Base-by-base conservation (phyloP, 2,113 vertebrate species). In the Sturnus vulgaris region DNA sequence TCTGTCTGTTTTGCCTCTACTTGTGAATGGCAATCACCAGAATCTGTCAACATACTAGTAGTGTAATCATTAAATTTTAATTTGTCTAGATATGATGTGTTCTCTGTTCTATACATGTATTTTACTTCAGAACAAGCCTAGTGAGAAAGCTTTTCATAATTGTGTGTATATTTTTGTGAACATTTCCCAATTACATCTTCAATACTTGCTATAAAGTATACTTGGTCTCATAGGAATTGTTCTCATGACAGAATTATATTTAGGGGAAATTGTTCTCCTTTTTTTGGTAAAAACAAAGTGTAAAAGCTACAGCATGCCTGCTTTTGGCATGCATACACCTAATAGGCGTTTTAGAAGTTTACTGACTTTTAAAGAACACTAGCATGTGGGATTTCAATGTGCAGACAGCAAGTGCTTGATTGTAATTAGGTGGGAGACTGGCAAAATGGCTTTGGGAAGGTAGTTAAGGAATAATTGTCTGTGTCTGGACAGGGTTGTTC, bases 401-500 rank as follows among this genome's bases (percentile, higher is more conserved):
- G 52, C 66, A 92, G 89, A 80, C 42, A 72, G 37, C 7, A 59
- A 82, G 16, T 37, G 4, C 42, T 64, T 83, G 52, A 59, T 59
- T 75, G 56, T 85, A 96, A 90, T 92, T 95, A 88, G 55, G 42
- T 90, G 81, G 70, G 77, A 97, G 91, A 73, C 92, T 93, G 81
- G 86, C 72, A 89, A 77, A 96, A 88, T 93, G 28, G 86, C 61
- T 92, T 86, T 94, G 73, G 52, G 75, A 92, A 83, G 49, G 61
- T 83, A 91, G 82, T 88, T 95, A 90, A 88, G 82, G 92, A 70
- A 52, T 96, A 93, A 93, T 90, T 91, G 56, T 83, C 86, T 69
- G 31, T 93, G 80, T 56, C 88, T 96, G 92, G 71, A 88, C 69
- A 63, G 71, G 35, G 59, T 86, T 94, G 42, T 78, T 95, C 87